phyloP scores from a whole-genome alignment of 2,113 vertebrate genomes.

The Austrofundulus limnaeus region DNA sequence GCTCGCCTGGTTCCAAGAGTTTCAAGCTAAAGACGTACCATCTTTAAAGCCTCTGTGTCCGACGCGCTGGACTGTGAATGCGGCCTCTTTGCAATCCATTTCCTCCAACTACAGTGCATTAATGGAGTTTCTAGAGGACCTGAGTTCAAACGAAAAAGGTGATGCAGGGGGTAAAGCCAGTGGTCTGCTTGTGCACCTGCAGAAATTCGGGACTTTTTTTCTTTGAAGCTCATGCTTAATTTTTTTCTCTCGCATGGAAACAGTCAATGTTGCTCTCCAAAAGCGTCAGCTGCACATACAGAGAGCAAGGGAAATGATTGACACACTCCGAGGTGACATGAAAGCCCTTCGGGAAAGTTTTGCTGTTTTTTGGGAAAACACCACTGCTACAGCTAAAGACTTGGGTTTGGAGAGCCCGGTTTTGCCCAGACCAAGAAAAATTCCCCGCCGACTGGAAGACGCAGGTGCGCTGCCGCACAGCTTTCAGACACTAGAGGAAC shows the following conservation, averaged over 20 bases:
- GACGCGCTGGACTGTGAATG: too few species aligned
- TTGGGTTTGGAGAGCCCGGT: too few species aligned
- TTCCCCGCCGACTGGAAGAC: background rate
- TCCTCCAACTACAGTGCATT: background rate
- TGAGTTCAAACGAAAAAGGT: background rate
- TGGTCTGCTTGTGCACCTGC: background rate
- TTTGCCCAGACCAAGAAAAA: background rate
- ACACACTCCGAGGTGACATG: too few species aligned
- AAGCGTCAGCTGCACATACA: background rate
- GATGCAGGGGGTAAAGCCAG: background rate
- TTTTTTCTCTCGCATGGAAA: background rate
- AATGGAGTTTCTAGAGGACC: background rate
- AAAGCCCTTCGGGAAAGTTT: too few species aligned
- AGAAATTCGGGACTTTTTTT: background rate
- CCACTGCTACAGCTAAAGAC: too few species aligned
- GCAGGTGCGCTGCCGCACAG: background rate
- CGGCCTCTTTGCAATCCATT: too few species aligned
- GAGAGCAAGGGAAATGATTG: too few species aligned
- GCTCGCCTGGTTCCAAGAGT: too few species aligned
- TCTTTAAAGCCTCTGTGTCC: too few species aligned
- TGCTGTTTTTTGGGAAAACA: too few species aligned
- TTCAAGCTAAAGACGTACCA: too few species aligned
- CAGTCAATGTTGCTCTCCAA: background rate
- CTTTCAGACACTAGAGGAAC: background rate
- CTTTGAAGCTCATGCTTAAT: background rate